These are phyloP conservation scores for Artemia sp. DNA, from an alignment of 2,888 invertebrate species.

Conservation along the genomic window DNA sequence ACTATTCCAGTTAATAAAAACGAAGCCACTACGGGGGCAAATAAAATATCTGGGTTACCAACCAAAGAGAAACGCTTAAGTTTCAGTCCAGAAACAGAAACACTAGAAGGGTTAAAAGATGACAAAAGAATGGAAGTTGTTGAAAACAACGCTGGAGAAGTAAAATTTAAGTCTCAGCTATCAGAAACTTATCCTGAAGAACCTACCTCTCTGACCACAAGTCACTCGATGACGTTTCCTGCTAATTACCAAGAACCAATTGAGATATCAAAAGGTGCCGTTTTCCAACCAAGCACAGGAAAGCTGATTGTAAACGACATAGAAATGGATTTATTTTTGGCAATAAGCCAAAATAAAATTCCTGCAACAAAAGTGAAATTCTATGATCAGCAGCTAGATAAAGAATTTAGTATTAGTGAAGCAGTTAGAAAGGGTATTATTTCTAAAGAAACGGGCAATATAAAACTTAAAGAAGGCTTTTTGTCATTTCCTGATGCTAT, in stretches of 20 bases:
- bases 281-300: slow-evolving; percentile 59
- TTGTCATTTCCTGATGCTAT: slow-evolving; percentile 54
- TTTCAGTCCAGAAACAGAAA: neutral
- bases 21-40: slow-evolving; percentile 25
- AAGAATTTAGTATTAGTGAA: slow-evolving; percentile 48
- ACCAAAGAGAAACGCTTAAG: slow-evolving; percentile 26
- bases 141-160: too few relatives aligned
- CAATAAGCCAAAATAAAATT: slow-evolving; percentile 56
- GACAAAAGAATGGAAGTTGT: too few relatives aligned
- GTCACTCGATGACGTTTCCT: neutral
- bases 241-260: slow-evolving; percentile 44
- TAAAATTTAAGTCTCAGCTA: too few relatives aligned
- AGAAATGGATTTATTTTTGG: slow-evolving; percentile 48
- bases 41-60: slow-evolving; percentile 30
- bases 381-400: slow-evolving; percentile 48
- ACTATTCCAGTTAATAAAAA: too few relatives aligned
- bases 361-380: slow-evolving; percentile 49
- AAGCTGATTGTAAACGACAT: slow-evolving; percentile 49
- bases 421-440: slow-evolving; percentile 59
- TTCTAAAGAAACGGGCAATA: slow-evolving; percentile 49
- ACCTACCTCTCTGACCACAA: neutral
- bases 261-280: slow-evolving; percentile 51
- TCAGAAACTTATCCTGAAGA: neutral
- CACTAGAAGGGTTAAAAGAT: too few relatives aligned
- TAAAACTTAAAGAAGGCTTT: slow-evolving; percentile 45